phyloP scores from a whole-genome alignment of 2,888 invertebrate genomes.

The Orchesella flavescens region DNA sequence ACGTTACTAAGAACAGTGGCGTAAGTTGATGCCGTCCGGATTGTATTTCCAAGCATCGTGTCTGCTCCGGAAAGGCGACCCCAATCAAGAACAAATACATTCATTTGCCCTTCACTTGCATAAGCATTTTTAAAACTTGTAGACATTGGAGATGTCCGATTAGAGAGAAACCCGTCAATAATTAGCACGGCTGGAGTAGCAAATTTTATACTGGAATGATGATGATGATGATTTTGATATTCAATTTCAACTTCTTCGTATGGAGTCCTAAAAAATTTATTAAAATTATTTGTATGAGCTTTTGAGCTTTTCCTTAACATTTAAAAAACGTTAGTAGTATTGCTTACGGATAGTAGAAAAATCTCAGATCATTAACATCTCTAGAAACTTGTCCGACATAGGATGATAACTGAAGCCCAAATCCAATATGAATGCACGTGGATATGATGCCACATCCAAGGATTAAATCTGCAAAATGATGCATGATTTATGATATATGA shows the following conservation, averaged over 20 bases:
- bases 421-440: too few species aligned
- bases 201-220: neutral
- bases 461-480: too few species aligned
- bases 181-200: slow-evolving; percentile 10
- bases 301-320: neutral
- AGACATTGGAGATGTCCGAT: slow-evolving; percentile 30
- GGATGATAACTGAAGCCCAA: too few species aligned
- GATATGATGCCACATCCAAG: too few species aligned
- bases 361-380: slow-evolving; percentile 19
- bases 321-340: neutral
- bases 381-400: slow-evolving; percentile 2
- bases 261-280: neutral
- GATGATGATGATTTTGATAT: neutral
- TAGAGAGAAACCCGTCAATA: slow-evolving; percentile 44
- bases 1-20: slow-evolving; percentile 44
- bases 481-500: too few species aligned
- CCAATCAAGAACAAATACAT: slow-evolving; percentile 62
- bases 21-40: slow-evolving; percentile 14
- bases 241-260: slow-evolving; percentile 20
- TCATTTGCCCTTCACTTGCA: neutral
- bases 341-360: slow-evolving; percentile 38
- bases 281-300: neutral
- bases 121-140: slow-evolving; percentile 11
- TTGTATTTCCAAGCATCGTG: neutral
- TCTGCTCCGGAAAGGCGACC: slow-evolving; percentile 37